Conservation (phyloP, 2,888 invertebrate species). For the Gibbula magus region DNA sequence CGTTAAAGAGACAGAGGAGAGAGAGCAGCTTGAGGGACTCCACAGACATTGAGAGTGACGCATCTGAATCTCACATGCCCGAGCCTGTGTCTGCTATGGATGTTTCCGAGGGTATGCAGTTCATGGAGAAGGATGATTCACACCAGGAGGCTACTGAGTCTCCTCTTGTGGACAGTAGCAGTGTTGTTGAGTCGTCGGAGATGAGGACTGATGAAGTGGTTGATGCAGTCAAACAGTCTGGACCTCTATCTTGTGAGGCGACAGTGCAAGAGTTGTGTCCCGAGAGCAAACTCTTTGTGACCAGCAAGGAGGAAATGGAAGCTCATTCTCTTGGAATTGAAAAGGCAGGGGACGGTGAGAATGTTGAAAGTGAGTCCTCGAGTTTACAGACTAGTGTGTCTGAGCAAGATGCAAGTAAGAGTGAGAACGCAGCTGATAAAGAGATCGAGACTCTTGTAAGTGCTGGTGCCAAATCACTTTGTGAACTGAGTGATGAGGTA, state of each 20-base stretch:
- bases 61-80: constrained; percentile 23
- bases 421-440: too few relatives aligned
- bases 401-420: too few relatives aligned
- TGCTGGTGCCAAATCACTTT: background rate
- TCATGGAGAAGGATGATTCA: background rate
- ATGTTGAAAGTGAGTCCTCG: background rate
- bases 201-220: constrained; percentile 23
- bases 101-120: constrained; percentile 13
- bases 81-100: background rate
- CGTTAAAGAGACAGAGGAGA: constrained; percentile 19
- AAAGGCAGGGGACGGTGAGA: background rate
- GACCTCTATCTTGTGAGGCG: background rate
- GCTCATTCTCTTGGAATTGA: too few relatives aligned
- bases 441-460: background rate
- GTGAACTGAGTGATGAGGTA: background rate
- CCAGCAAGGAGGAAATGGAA: background rate
- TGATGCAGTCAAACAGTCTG: constrained; percentile 21
- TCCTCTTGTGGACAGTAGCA: background rate
- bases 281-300: background rate
- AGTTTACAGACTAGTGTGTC: background rate
- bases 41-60: constrained; percentile 31
- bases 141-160: background rate
- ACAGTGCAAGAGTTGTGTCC: background rate
- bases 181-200: background rate
- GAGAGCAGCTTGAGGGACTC: constrained; percentile 25